These are phyloP conservation scores for Amblyornis subalaris DNA, from an alignment of 2,113 vertebrate species.

Conservation along the genomic window DNA sequence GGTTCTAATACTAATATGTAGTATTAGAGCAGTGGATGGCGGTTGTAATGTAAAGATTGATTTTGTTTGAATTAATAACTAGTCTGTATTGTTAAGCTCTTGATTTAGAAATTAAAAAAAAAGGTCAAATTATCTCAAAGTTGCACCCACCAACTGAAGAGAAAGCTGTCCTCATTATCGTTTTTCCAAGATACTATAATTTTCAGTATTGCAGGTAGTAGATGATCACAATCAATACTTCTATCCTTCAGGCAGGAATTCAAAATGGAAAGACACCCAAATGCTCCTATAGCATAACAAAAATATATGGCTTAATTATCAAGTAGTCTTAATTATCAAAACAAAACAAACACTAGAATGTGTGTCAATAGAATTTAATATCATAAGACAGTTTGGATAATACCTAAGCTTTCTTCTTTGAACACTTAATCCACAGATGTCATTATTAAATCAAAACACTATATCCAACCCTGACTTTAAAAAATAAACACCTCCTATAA, in stretches of 20 bases:
- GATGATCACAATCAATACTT: constrained; percentile 75
- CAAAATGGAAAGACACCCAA: constrained; percentile 85
- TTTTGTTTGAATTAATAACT: background rate
- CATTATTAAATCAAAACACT: background rate
- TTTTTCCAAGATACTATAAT: constrained; percentile 88
- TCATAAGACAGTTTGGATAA: background rate
- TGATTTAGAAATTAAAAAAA: background rate
- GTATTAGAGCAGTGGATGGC: background rate
- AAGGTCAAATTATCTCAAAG: background rate
- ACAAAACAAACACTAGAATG: background rate
- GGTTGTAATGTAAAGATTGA: background rate
- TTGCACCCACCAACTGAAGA: constrained; percentile 79
- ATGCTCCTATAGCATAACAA: constrained; percentile 77
- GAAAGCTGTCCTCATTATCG: constrained; percentile 85
- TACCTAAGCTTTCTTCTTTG: background rate
- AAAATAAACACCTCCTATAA: background rate
- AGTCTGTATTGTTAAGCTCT: background rate
- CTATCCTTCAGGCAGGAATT: constrained; percentile 81
- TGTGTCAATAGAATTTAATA: background rate
- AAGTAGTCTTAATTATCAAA: background rate
- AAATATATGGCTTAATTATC: background rate
- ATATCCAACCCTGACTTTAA: background rate
- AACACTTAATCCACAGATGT: background rate
- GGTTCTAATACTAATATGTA: background rate
- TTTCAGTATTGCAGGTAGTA: constrained; percentile 80